These are phyloP conservation scores for Sclerurus mexicanus DNA, from an alignment of 2,113 vertebrate species.

Conservation along the genomic window DNA sequence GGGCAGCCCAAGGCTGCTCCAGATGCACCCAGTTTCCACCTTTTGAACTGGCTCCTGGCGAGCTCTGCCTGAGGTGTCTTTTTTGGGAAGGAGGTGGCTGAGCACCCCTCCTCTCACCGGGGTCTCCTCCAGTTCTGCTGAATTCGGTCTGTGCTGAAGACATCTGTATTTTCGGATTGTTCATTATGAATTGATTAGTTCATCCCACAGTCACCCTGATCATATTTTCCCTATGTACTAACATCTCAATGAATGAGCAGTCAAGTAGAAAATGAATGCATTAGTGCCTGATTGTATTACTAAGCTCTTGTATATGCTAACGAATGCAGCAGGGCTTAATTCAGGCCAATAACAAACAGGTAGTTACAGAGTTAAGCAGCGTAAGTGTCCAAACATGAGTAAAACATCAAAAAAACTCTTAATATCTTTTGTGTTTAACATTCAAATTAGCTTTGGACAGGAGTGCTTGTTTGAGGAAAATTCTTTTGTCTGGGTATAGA, in stretches of 20 bases:
- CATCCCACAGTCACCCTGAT: slow-evolving; percentile 42
- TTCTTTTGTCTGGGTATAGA: slow-evolving; percentile 10
- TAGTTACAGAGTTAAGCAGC: slow-evolving; percentile 39
- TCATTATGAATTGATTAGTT: slow-evolving; percentile 40
- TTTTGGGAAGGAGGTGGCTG: not conserved
- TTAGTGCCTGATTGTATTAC: slow-evolving; percentile 78
- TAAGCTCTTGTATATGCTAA: slow-evolving; percentile 31
- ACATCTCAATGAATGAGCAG: slow-evolving; percentile 77
- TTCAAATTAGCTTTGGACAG: slow-evolving; percentile 1
- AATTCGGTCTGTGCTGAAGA: not conserved
- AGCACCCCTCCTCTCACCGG: not conserved
- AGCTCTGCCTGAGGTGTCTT: not conserved
- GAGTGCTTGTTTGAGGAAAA: not conserved
- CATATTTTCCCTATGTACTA: slow-evolving; percentile 66
- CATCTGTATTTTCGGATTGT: slow-evolving; percentile 37
- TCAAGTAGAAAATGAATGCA: slow-evolving; percentile 83
- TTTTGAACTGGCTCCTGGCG: not conserved
- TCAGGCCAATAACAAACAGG: slow-evolving; percentile 36
- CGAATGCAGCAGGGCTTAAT: not conserved
- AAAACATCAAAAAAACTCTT: not conserved
- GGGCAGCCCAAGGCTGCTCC: not conserved
- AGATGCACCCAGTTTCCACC: not conserved
- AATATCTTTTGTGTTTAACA: not conserved
- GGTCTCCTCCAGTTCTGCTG: not conserved
- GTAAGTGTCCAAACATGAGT: not conserved